These are phyloP conservation scores for Oceanodroma tethys DNA, from an alignment of 2,113 vertebrate species.

Conservation along the genomic window DNA sequence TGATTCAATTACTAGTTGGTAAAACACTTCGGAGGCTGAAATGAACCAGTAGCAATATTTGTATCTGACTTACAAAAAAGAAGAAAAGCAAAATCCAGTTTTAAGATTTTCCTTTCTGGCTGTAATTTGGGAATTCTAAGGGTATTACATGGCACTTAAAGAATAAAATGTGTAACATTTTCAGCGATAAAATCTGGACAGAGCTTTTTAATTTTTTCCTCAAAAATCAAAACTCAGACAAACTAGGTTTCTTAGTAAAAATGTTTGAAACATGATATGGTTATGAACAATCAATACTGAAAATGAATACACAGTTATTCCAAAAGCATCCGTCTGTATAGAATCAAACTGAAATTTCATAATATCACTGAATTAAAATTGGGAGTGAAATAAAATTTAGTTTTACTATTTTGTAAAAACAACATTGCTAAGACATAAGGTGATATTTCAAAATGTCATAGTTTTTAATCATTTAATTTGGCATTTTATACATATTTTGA, in stretches of 20 bases:
- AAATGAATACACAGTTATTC: background rate
- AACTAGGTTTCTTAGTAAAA: background rate
- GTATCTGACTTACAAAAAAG: background rate
- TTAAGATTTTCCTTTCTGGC: background rate
- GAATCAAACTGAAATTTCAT: background rate
- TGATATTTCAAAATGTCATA: background rate
- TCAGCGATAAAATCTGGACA: background rate
- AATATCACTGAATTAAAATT: background rate
- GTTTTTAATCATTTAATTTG: background rate
- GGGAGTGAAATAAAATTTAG: background rate
- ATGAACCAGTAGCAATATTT: background rate
- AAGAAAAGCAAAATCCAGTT: background rate
- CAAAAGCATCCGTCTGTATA: background rate
- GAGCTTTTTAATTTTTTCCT: background rate
- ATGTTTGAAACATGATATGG: background rate
- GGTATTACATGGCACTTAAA: background rate
- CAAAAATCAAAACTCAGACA: background rate
- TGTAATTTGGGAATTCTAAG: background rate
- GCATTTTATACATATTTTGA: background rate
- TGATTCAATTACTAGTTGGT: background rate
- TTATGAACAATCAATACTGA: background rate
- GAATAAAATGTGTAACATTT: background rate
- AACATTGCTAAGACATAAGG: background rate
- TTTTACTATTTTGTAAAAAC: background rate
- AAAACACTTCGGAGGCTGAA: background rate